These are phyloP conservation scores for Drosophila anceps DNA, from an alignment of 2,888 invertebrate genomes.

Conservation along the genomic window DNA sequence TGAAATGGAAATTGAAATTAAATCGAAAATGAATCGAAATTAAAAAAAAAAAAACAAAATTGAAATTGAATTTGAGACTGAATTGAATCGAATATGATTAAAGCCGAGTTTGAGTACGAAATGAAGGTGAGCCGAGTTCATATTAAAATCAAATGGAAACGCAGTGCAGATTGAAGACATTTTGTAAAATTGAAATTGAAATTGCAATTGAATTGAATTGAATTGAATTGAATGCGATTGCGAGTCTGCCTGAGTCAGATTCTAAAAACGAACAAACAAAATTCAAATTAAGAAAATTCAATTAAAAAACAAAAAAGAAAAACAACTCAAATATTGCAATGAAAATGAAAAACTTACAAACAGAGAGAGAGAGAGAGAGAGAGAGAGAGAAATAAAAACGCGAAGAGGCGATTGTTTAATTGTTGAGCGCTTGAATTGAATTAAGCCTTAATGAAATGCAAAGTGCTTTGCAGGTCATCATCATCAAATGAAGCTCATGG, in stretches of 20 bases:
- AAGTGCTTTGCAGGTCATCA: conserved; percentile 44
- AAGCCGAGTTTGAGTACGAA: background rate
- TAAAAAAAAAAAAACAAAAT: background rate
- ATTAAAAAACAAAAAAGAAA: conserved; percentile 1
- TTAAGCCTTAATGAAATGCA: conserved; percentile 55
- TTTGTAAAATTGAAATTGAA: background rate
- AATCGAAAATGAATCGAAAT: no score
- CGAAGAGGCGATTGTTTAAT: conserved; percentile 15
- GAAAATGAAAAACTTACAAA: conserved; percentile 16
- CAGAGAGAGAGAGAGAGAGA: background rate
- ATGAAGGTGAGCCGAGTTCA: no score
- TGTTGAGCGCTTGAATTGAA: conserved; percentile 29
- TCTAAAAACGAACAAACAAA: background rate
- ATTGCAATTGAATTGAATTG: background rate
- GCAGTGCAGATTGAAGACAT: background rate
- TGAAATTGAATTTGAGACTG: background rate
- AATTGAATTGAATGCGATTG: conserved; percentile 6
- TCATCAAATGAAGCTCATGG: conserved; percentile 31
- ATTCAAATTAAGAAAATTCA: conserved; percentile 4
- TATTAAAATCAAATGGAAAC: background rate
- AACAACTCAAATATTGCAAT: conserved; percentile 22
- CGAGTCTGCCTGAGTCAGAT: background rate
- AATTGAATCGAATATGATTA: background rate
- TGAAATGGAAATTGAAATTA: background rate
- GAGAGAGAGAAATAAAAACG: background rate